Base-by-base conservation (phyloP, 2,888 invertebrate species). In the Elysia crispata region DNA sequence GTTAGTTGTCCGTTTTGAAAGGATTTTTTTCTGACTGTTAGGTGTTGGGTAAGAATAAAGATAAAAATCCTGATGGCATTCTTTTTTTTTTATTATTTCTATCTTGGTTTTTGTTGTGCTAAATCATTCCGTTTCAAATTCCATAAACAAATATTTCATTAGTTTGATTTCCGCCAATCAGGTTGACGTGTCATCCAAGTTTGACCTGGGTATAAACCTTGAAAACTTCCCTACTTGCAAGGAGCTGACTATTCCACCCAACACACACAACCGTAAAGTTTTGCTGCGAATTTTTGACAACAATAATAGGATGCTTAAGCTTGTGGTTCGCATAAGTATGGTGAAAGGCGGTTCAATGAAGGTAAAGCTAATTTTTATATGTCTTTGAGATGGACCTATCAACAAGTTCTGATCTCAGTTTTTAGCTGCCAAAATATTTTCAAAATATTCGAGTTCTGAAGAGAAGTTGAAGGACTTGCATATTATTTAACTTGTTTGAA, bases 221-320 rank as follows among this genome's bases (percentile, higher is more conserved):
- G 98, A 98, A 88, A 96, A 96, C 82, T 98, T 97, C 92, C 94
- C 95, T 0, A 94, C 95, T 75, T 94, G 95, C 50, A 94, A 95
- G 5, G 94, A 95, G 70, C 92, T 96, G 80, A 92, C 88, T 20
- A 92, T 94, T 49, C 93, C 92, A 23, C 88, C 92, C 1, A 90
- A 90, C 69, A 90, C 90, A 11, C 86, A 84, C 62, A 90, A 91
- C 84, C 95, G 95, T 89, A 94, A 94, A 23, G 94, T 95, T 1
- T 94, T 95, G 67, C 92, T 98, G 77, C 95, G 95, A 86, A 92
- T 98, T 69, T 94, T 95, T 78, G 98, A 98, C 91, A 93, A 93
- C 1, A 93, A 94, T 11, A 94, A 95, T 1, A 93, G 98, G 70
- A 94, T 95, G 80, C 93, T 98, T 18, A 95, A 95, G 86, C 93